Evolutionary conservation across 2,797 vertebrate species (phyloP).

Genomic region (Dicrostonyx torquatus): DNA sequence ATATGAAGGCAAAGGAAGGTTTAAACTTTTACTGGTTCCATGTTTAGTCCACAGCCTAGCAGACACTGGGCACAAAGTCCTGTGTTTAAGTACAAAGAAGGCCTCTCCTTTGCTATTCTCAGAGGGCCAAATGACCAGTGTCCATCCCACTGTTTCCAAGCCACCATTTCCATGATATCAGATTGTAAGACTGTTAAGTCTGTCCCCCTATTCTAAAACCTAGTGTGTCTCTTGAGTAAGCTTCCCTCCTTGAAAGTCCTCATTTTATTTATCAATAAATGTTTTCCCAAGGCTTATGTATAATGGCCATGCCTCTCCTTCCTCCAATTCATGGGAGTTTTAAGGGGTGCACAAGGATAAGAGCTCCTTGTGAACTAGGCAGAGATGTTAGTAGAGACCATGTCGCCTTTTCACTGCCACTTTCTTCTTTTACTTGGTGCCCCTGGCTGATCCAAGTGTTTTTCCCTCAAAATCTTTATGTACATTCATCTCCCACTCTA

Average conservation of each 20-base stretch:
- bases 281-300: background rate
- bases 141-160: background rate
- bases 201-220: background rate
- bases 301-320: background rate
- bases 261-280: background rate
- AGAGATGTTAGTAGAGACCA: background rate
- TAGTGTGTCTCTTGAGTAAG: slow-evolving; percentile 36
- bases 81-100: background rate
- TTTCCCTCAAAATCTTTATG: background rate
- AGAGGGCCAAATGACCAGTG: background rate
- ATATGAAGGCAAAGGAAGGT: slow-evolving; percentile 28
- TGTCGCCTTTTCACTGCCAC: background rate
- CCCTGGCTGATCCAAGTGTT: background rate
- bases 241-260: background rate
- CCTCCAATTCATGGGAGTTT: background rate
- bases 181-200: slow-evolving; percentile 7
- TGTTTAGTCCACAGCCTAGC: background rate
- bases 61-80: background rate
- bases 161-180: background rate
- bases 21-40: background rate
- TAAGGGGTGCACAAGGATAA: background rate
- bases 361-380: background rate
- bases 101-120: background rate
- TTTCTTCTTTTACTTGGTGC: background rate
- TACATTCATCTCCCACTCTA: background rate